A percentile compares a stretch with the other conserved stretches of the same genome.
These are phyloP conservation scores for Engraulis encrasicolus DNA, from an alignment of 2,113 vertebrate species.

Conservation along the genomic window DNA sequence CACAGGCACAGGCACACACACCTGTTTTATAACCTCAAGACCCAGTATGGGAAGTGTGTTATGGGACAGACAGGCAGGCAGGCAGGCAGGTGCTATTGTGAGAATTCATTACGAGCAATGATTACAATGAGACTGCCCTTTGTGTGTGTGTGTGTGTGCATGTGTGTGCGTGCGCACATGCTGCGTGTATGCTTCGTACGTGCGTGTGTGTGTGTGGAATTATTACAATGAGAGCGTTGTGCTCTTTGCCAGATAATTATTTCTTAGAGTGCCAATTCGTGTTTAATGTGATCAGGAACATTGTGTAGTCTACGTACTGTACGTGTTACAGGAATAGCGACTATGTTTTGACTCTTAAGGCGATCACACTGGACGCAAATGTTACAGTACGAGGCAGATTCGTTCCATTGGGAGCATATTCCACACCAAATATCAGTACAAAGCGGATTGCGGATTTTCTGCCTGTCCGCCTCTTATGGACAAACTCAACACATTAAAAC, in stretches of 20 bases:
- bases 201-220: too few species aligned
- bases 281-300: not conserved
- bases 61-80: not conserved
- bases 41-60: slow-evolving; percentile 15
- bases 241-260: not conserved
- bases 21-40: slow-evolving; percentile 5
- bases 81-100: not conserved
- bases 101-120: slow-evolving; percentile 13
- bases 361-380: too few species aligned
- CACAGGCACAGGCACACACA: too few species aligned
- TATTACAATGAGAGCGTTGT: too few species aligned
- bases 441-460: not conserved
- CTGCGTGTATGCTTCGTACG: too few species aligned
- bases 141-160: too few species aligned
- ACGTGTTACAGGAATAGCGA: too few species aligned
- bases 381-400: too few species aligned
- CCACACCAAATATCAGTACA: too few species aligned
- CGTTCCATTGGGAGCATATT: too few species aligned
- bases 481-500: not conserved
- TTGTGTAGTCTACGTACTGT: not conserved
- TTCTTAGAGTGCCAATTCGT: not conserved
- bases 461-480: not conserved
- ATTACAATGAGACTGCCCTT: slow-evolving; percentile 1
- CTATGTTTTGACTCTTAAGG: too few species aligned
- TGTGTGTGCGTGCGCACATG: too few species aligned